Evolutionary conservation across 2,113 vertebrate species (phyloP).

Genomic region (Pipa parva): DNA sequence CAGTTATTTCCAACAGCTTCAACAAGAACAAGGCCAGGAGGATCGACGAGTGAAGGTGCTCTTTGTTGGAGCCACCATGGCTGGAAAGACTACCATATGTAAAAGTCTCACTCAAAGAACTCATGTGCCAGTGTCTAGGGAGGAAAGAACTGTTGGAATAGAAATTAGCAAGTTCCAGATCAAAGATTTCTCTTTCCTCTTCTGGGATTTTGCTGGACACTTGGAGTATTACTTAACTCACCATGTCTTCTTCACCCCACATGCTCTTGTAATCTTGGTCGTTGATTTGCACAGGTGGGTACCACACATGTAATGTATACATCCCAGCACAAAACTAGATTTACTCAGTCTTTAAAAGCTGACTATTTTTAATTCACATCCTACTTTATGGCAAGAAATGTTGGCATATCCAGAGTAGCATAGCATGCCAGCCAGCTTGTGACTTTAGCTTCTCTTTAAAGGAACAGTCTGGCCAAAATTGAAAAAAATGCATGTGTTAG

Average conservation of each 20-base stretch:
- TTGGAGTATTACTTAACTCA: constrained; percentile 66
- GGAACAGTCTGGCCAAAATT: no score
- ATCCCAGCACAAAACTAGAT: no score
- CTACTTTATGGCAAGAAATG: no score
- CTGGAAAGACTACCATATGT: constrained; percentile 62
- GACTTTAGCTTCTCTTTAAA: no score
- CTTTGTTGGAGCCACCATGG: constrained; percentile 61
- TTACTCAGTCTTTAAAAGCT: no score
- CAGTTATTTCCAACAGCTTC: constrained; percentile 59
- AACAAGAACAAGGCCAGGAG: constrained; percentile 26
- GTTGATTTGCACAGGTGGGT: constrained; percentile 56
- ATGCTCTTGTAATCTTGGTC: constrained; percentile 58
- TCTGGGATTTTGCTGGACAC: constrained; percentile 71
- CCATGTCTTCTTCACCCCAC: constrained; percentile 63
- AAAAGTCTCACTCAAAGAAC: constrained; percentile 51
- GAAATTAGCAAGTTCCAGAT: constrained; percentile 59
- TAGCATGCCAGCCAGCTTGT: no score
- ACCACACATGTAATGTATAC: no score
- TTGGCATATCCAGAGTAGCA: no score
- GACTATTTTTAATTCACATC: no score
- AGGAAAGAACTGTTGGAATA: constrained; percentile 56
- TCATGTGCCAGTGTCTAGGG: constrained; percentile 45
- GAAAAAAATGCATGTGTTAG: no score
- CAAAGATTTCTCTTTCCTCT: constrained; percentile 55
- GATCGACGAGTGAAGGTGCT: constrained; percentile 62